A percentile compares a stretch with the other conserved stretches of the same genome.
Conservation (phyloP, 1,140 invertebrate species). For the Polypedilum vanderplanki region DNA sequence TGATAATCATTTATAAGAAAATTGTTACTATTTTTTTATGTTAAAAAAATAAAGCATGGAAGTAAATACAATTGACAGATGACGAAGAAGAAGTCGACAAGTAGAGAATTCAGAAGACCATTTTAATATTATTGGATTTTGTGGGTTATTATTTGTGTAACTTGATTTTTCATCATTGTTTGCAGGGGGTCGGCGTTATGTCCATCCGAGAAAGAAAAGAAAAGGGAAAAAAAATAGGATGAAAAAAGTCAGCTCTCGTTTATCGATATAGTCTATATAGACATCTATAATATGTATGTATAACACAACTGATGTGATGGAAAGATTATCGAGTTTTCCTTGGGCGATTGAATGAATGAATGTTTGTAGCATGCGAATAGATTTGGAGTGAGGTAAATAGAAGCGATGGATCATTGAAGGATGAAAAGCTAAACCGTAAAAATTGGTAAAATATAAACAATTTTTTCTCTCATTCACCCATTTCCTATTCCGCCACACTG, state of each 20-base stretch:
- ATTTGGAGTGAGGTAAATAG: neutral
- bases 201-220: neutral
- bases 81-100: neutral
- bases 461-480: neutral
- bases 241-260: neutral
- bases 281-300: neutral
- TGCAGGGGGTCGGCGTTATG: neutral
- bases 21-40: too few relatives aligned
- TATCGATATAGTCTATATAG: neutral
- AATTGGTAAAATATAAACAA: slow-evolving; percentile 13
- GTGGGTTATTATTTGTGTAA: slow-evolving; percentile 18
- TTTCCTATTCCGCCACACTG: neutral
- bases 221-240: neutral
- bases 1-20: too few relatives aligned
- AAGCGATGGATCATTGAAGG: slow-evolving; percentile 16
- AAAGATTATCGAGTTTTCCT: slow-evolving; percentile 18
- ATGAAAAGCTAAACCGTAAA: slow-evolving; percentile 12
- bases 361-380: neutral
- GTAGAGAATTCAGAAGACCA: slow-evolving; percentile 17
- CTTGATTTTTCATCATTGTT: slow-evolving; percentile 13
- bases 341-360: slow-evolving; percentile 16
- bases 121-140: slow-evolving; percentile 20
- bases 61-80: too few relatives aligned
- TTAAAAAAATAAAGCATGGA: too few relatives aligned
- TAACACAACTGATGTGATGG: slow-evolving; percentile 17